phyloP scores from a whole-genome alignment of 2,888 invertebrate species.

The Hedya salicella region DNA sequence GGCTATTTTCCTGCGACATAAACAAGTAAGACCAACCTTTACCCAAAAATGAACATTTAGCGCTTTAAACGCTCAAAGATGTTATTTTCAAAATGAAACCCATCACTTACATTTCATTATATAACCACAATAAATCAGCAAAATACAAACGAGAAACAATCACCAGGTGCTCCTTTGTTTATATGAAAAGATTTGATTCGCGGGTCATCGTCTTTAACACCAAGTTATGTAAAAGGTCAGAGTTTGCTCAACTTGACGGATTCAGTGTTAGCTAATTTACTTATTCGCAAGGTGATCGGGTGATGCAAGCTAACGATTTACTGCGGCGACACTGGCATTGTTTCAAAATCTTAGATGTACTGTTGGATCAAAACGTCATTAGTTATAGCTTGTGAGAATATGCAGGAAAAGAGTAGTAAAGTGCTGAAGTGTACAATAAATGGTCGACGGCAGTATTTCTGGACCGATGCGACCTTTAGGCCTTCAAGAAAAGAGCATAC shows the following conservation, averaged over 20 bases:
- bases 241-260: conserved; percentile 55
- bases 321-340: conserved; percentile 20
- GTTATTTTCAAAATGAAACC: not conserved
- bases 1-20: no score
- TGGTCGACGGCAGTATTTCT: no score
- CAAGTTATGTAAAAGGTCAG: conserved; percentile 54
- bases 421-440: no score
- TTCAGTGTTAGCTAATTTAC: conserved; percentile 52
- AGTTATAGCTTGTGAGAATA: no score
- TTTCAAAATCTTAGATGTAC: conserved; percentile 28
- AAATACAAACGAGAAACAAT: conserved; percentile 16
- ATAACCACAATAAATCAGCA: conserved; percentile 1
- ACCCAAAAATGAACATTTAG: not conserved
- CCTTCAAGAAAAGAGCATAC: no score
- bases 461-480: no score
- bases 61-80: not conserved
- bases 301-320: conserved; percentile 31
- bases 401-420: no score
- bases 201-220: conserved; percentile 32
- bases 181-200: conserved; percentile 5
- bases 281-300: conserved; percentile 40
- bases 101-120: not conserved
- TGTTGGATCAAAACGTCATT: not conserved
- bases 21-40: not conserved
- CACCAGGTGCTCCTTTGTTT: conserved; percentile 18